phyloP scores from a whole-genome alignment of 2,113 vertebrate species.

The Trichechus manatus region DNA sequence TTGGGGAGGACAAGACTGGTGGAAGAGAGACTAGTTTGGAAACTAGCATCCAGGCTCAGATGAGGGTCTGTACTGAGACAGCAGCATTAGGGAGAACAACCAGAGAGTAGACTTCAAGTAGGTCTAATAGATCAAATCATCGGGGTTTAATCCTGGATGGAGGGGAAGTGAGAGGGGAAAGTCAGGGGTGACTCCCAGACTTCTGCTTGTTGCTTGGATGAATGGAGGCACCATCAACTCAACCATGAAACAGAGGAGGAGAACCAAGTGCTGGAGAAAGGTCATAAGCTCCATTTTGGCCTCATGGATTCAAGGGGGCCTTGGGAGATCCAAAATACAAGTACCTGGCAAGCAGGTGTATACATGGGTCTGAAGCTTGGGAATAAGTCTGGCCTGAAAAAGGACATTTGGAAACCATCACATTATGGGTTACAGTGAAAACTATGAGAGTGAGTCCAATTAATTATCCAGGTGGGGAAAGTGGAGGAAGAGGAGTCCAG shows the following conservation, averaged over 20 bases:
- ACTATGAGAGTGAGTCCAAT: neutral
- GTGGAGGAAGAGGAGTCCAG: neutral
- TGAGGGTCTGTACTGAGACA: neutral
- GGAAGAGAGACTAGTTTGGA: neutral
- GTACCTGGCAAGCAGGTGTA: rapidly evolving
- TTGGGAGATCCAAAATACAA: neutral
- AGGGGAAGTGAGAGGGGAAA: neutral
- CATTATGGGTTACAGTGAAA: neutral
- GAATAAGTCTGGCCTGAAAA: neutral
- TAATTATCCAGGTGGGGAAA: neutral
- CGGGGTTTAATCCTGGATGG: neutral
- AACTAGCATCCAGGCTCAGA: neutral
- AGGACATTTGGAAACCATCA: neutral
- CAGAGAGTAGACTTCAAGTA: neutral
- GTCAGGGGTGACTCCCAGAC: neutral
- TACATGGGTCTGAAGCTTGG: neutral
- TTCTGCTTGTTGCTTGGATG: neutral
- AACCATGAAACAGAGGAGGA: neutral
- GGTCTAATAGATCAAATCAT: neutral
- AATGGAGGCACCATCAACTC: neutral
- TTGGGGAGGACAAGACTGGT: neutral
- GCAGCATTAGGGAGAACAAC: neutral
- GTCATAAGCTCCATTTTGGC: neutral
- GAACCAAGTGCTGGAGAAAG: too few species aligned
- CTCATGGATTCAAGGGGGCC: rapidly evolving